Percentiles rank a stretch among this genome's conserved stretches.
phyloP scores from a whole-genome alignment of 1,140 invertebrate species.

The Apis dorsata region DNA sequence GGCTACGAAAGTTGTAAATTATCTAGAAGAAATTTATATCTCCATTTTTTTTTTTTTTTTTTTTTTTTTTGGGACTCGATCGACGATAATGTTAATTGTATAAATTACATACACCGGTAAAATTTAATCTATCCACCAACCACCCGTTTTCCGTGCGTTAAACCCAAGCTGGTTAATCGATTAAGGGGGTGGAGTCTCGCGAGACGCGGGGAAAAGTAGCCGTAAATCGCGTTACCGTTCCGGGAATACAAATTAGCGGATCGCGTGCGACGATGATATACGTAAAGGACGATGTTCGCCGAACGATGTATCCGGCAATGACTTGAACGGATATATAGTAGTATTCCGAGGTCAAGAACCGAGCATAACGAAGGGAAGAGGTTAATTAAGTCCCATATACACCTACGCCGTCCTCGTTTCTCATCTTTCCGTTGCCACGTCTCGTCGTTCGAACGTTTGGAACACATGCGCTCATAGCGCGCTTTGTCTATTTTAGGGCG shows the following conservation, averaged over 20 bases:
- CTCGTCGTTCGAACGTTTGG: neutral
- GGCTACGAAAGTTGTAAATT: neutral
- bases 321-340: constrained; percentile 13
- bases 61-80: neutral
- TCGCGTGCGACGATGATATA: constrained; percentile 11
- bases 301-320: neutral
- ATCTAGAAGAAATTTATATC: neutral
- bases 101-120: neutral
- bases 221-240: no score
- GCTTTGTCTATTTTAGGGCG: constrained; percentile 25
- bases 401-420: constrained; percentile 51
- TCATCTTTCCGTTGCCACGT: neutral
- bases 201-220: no score
- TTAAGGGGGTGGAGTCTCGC: no score
- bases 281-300: neutral
- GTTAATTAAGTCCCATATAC: constrained; percentile 60
- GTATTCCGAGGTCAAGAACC: constrained; percentile 46
- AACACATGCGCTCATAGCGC: neutral
- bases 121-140: neutral
- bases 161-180: no score
- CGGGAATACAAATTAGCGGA: neutral
- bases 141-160: no score
- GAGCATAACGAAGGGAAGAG: constrained; percentile 56
- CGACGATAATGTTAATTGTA: neutral
- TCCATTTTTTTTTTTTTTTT: no score